Evolutionary conservation across 2,113 vertebrate species (phyloP).

Genomic region (Columba livia): DNA sequence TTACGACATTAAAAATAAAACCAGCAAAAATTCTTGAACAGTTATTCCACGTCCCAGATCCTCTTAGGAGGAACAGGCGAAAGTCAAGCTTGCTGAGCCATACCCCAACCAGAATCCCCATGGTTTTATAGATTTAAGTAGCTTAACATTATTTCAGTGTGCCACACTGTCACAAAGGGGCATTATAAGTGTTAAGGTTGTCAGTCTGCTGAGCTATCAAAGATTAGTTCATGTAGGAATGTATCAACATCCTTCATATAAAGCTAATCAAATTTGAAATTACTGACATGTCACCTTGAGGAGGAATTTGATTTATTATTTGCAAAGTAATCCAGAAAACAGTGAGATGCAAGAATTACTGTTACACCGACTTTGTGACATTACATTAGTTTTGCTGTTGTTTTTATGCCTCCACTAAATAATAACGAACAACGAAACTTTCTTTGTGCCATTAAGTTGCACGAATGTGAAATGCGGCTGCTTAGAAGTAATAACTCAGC

Average conservation of each 20-base stretch:
- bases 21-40: background rate
- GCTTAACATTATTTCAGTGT: conserved; percentile 1
- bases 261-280: conserved; percentile 76
- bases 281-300: conserved; percentile 47
- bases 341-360: background rate
- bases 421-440: background rate
- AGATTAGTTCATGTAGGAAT: conserved; percentile 52
- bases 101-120: background rate
- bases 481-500: background rate
- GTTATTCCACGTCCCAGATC: background rate
- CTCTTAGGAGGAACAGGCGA: background rate
- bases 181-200: conserved; percentile 68
- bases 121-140: background rate
- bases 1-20: background rate
- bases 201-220: conserved; percentile 52
- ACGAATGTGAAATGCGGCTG: background rate
- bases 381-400: background rate
- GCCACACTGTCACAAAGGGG: conserved; percentile 11
- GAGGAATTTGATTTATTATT: conserved; percentile 52
- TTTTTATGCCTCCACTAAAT: background rate
- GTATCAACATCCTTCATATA: conserved; percentile 59
- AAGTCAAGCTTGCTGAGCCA: conserved; percentile 7
- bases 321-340: conserved; percentile 44
- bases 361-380: background rate
- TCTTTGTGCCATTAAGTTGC: background rate